phyloP scores from a whole-genome alignment of 2,797 vertebrate genomes.

The Naso thynnoides region DNA sequence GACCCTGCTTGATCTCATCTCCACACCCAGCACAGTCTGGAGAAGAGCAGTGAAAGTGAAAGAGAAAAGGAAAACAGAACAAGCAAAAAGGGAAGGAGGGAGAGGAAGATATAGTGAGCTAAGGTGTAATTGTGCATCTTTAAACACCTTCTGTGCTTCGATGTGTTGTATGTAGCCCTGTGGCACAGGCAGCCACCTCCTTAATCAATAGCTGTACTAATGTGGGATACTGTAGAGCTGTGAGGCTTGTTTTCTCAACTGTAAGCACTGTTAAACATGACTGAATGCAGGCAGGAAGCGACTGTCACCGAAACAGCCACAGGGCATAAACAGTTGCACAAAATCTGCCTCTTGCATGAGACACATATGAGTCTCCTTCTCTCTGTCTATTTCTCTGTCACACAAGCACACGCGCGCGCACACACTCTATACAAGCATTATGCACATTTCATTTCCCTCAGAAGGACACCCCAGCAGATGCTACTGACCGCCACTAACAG shows the following conservation, averaged over 20 bases:
- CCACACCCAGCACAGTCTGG: conserved; percentile 96
- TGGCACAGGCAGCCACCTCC: conserved; percentile 20
- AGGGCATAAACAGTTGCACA: conserved; percentile 28
- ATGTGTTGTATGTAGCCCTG: conserved; percentile 20
- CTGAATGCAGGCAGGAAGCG: conserved; percentile 46
- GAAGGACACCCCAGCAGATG: conserved; percentile 5
- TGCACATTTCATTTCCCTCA: conserved; percentile 13
- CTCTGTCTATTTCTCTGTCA: conserved; percentile 14
- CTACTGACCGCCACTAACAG: conserved; percentile 43
- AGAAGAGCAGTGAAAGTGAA: neutral
- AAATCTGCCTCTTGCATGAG: conserved; percentile 24
- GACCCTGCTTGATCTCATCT: conserved; percentile 97
- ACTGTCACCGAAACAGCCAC: conserved; percentile 31
- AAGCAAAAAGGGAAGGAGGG: neutral
- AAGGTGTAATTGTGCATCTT: conserved; percentile 31
- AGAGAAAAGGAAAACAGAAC: neutral
- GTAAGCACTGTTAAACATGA: conserved; percentile 55
- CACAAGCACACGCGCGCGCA: conserved; percentile 10
- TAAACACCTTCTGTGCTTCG: conserved; percentile 33
- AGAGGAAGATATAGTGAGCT: conserved; percentile 15
- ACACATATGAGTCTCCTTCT: conserved; percentile 13
- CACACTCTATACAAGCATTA: neutral
- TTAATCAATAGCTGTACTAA: conserved; percentile 57
- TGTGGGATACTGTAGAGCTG: conserved; percentile 29
- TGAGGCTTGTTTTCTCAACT: conserved; percentile 37